Evolutionary conservation across 2,888 invertebrate species (phyloP).

Genomic region (Suillia variegata): DNA sequence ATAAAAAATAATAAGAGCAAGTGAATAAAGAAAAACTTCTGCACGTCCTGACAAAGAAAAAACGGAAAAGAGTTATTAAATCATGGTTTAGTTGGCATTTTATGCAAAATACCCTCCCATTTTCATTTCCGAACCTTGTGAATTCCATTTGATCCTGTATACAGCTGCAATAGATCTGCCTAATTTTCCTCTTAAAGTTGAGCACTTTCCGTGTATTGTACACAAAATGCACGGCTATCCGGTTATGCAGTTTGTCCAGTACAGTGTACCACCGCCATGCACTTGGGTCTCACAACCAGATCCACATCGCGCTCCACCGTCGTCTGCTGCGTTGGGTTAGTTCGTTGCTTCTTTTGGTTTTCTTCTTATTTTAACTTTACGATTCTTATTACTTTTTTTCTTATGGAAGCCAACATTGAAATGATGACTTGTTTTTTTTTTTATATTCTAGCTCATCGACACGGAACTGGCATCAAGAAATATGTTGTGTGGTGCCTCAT

Average conservation of each 20-base stretch:
- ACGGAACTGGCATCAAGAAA: conserved; percentile 66
- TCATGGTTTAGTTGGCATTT: too few relatives aligned
- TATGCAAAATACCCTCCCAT: too few relatives aligned
- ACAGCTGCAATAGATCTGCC: too few relatives aligned
- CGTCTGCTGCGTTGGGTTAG: not conserved
- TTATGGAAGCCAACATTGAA: not conserved
- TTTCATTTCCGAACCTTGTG: too few relatives aligned
- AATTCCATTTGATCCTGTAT: too few relatives aligned
- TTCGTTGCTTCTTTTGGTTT: not conserved
- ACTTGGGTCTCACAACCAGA: conserved; percentile 59
- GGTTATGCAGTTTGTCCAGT: conserved; percentile 70
- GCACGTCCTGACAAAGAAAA: too few relatives aligned
- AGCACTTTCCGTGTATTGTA: too few relatives aligned
- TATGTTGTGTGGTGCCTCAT: conserved; percentile 80
- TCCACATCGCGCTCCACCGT: conserved; percentile 42
- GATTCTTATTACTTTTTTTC: conserved; percentile 1
- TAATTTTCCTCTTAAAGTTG: too few relatives aligned
- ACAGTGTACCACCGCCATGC: conserved; percentile 64
- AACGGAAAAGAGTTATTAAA: too few relatives aligned
- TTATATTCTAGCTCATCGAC: conserved; percentile 56
- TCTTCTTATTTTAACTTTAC: not conserved
- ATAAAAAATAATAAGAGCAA: not conserved
- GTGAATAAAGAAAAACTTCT: too few relatives aligned
- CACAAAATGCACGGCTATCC: conserved; percentile 68
- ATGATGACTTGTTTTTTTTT: conserved; percentile 1